Percentiles rank a stretch among this genome's conserved stretches.
Evolutionary conservation across 2,113 vertebrate species (phyloP).

Genomic region (Lophotis ruficrista): DNA sequence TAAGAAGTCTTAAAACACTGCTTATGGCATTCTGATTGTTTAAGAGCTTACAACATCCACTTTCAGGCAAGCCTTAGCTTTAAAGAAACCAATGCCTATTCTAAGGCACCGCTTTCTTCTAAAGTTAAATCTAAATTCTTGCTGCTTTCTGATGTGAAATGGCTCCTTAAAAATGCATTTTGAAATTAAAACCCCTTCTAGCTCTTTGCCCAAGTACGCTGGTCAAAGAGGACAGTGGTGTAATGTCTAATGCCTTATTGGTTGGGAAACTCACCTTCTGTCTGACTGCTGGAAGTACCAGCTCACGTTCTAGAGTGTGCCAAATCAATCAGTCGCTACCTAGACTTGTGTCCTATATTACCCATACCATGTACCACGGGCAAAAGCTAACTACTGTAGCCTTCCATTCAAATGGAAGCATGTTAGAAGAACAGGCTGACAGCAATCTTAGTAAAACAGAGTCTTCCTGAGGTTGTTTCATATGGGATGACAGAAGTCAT

Average conservation of each 20-base stretch:
- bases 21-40: background rate
- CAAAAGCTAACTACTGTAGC: background rate
- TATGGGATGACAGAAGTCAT: background rate
- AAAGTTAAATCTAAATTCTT: background rate
- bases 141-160: background rate
- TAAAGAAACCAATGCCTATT: background rate
- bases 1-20: background rate
- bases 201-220: background rate
- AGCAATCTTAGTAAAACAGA: background rate
- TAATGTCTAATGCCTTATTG: accelerated
- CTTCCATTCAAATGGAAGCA: background rate
- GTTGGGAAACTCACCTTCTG: background rate
- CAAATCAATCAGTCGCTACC: background rate
- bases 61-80: background rate
- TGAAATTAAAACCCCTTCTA: background rate
- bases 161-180: background rate
- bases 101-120: background rate
- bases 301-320: background rate
- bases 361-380: background rate
- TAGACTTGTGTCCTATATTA: background rate
- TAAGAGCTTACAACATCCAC: background rate
- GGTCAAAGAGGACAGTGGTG: background rate
- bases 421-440: background rate
- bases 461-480: background rate
- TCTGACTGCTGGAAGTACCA: background rate